These are phyloP conservation scores for Ormyrus rosae DNA, from an alignment of 2,888 invertebrate genomes.

Conservation along the genomic window DNA sequence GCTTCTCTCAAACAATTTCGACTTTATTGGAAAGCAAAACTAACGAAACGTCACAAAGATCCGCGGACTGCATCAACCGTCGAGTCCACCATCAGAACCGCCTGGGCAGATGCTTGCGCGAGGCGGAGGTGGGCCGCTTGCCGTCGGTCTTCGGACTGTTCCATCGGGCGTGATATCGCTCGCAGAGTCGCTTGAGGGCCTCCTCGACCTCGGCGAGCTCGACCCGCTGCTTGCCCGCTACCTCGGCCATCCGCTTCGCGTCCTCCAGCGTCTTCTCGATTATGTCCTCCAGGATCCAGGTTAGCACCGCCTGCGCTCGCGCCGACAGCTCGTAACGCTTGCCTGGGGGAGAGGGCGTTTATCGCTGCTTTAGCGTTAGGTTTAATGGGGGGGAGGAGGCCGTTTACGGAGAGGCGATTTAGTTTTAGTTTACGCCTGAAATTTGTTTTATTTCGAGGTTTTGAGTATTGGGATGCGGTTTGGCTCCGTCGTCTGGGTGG, in stretches of 20 bases:
- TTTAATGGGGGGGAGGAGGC: too few relatives aligned
- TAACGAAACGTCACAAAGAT: too few relatives aligned
- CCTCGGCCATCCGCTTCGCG: constrained; percentile 68
- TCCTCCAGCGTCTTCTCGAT: constrained; percentile 71
- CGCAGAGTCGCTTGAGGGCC: constrained; percentile 69
- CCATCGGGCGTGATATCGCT: constrained; percentile 55
- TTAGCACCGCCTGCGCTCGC: constrained; percentile 67
- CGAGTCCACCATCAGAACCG: too few relatives aligned
- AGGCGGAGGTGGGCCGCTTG: neutral
- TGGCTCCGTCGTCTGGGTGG: too few relatives aligned
- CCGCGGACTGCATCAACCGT: too few relatives aligned
- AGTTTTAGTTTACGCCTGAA: too few relatives aligned
- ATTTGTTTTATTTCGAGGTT: too few relatives aligned
- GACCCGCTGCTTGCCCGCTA: constrained; percentile 67
- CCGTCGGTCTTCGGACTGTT: constrained; percentile 2
- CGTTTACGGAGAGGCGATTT: neutral
- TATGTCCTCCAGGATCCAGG: constrained; percentile 69
- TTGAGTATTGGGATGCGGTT: too few relatives aligned
- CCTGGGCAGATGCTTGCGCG: too few relatives aligned
- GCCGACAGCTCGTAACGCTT: constrained; percentile 66
- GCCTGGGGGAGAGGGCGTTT: constrained; percentile 56
- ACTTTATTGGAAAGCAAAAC: too few relatives aligned
- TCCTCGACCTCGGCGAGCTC: constrained; percentile 69
- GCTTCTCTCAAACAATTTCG: too few relatives aligned
- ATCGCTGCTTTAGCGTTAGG: neutral